A percentile compares a stretch with the other conserved stretches of the same genome.
These are phyloP conservation scores for Actias luna DNA, from an alignment of 2,888 invertebrate genomes.

Conservation along the genomic window DNA sequence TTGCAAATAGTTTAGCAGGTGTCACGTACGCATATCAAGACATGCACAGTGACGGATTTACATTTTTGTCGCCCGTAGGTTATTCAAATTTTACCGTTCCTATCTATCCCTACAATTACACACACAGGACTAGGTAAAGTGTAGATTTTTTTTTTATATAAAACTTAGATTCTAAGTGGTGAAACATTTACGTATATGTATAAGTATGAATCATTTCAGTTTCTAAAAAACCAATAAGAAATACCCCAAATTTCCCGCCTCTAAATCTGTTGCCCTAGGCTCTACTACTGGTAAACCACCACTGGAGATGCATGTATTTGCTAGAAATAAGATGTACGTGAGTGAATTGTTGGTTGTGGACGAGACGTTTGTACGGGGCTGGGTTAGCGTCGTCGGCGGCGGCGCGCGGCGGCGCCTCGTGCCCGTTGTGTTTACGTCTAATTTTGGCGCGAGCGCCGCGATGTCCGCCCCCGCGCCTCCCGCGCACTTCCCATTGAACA, in stretches of 20 bases:
- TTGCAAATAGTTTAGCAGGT: not conserved
- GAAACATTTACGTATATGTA: no score
- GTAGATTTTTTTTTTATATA: no score
- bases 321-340: constrained; percentile 12
- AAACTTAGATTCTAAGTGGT: no score
- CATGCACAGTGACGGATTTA: no score
- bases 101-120: no score
- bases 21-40: not conserved
- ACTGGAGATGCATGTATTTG: constrained; percentile 9
- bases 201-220: no score
- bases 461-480: constrained; percentile 62
- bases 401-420: constrained; percentile 75
- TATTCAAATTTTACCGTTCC: no score
- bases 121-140: no score
- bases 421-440: constrained; percentile 79
- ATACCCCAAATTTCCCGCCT: no score
- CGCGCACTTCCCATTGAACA: constrained; percentile 73
- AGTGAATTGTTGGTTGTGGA: constrained; percentile 11
- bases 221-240: no score
- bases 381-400: constrained; percentile 44
- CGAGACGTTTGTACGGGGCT: constrained; percentile 27
- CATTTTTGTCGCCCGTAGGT: no score
- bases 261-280: no score
- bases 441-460: constrained; percentile 80
- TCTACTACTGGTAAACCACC: not conserved